Base-by-base conservation (phyloP, 2,888 invertebrate genomes). In the Dynastes maya region DNA sequence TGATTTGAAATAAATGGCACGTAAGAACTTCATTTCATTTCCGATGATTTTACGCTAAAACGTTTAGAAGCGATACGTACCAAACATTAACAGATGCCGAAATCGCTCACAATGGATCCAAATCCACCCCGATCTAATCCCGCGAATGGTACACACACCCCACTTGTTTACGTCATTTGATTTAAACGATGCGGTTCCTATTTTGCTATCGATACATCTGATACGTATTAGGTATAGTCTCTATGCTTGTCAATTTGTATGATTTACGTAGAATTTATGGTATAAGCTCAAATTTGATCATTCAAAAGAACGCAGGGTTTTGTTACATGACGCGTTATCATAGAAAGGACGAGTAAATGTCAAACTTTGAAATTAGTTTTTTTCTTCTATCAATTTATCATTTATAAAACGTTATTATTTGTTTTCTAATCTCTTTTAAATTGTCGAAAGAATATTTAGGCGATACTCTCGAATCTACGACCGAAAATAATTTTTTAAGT, bases 111-210 rank as follows among this genome's bases (percentile, higher is more conserved):
- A 68, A 51, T 29, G 51, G 27, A 9, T n/a, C 11, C 11, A 45
- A 45, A 45, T 45, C 45, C 45, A 45, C 45, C 45, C 45, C 11
- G 40, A 68, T 68, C 49, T 27, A 9, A 55, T 16, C 16, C n/a
- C 27, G 9, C 51, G 51, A 68, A 9, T 11, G 45, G 22, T 37
- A 51, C 3, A 29, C 27, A 51, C 68, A 68, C 68, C 68, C 68
- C 6, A 51, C 29, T 68, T 68, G 68, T 68, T 68, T 68, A 68
- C 68, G 22, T 68, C 68, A 40, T 40, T 65, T 53, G 22, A 68
- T 29, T 9, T 29, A 51, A 22, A 27, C 45, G 45, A 49, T 67
- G 27, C 11, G 67, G 67, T 37, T 37, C 32, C 32, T 67, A 45
- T 67, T 22, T 45, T 67, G 67, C 27, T 27, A 67, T 67, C 22